Evolutionary conservation across 1,140 invertebrate species (phyloP).

Genomic region (Akabosia matsudoensis): DNA sequence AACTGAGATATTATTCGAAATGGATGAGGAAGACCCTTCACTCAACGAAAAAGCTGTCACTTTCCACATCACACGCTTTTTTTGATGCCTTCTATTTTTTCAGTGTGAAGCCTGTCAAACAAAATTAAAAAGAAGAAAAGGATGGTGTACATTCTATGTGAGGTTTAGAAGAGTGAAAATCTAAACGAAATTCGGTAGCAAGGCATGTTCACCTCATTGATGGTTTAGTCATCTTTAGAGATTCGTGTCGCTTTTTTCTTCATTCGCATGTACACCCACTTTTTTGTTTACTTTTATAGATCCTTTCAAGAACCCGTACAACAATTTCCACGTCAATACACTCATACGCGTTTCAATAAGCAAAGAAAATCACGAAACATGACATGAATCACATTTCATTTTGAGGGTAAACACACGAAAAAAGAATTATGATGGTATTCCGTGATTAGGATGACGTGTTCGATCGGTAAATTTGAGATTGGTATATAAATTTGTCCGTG

Average conservation of each 20-base stretch:
- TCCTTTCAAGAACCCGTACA: background rate
- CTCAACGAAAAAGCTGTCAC: background rate
- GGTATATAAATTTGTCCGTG: background rate
- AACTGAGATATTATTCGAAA: background rate
- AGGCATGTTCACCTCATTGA: background rate
- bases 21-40: background rate
- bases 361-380: background rate
- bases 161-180: background rate
- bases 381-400: background rate
- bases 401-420: background rate
- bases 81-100: constrained; percentile 2
- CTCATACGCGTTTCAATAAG: background rate
- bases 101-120: background rate
- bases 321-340: background rate
- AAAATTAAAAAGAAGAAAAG: background rate
- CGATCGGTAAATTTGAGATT: background rate
- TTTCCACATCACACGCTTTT: constrained; percentile 1
- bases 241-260: background rate
- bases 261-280: background rate
- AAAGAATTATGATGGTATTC: too few species aligned
- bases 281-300: background rate
- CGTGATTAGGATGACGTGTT: background rate
- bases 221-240: background rate
- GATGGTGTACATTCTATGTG: too few species aligned
- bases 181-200: background rate